Base-by-base conservation (phyloP, 2,113 vertebrate species). In the Potamarius usumacintae region DNA sequence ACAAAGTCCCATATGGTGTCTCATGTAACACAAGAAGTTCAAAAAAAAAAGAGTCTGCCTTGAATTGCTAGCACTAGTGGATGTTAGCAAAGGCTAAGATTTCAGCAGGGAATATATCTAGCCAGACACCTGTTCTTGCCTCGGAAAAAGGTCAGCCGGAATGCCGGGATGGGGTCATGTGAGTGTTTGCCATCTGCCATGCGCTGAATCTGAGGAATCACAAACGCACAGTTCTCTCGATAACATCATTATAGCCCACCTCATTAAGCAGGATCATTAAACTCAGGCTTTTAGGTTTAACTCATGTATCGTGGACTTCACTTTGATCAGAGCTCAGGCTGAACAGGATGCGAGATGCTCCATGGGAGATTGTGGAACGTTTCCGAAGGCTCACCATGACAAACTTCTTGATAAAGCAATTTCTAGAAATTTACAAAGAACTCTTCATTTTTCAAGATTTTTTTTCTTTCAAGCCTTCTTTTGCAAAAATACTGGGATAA, bases 161-260 rank as follows among this genome's bases (percentile, higher is more conserved):
- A 87, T 50, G 27, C 42, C 57, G 53, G 55, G 67, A 65, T 63
- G 27, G 58, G 87, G 81, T 90, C 81, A 77, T 84, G 57, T 84
- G 82, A 85, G 30, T 22, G 22, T 76, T 84, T 22, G 83, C 84
- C 89, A 90, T 90, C 89, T 90, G 87, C 69, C 72, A 52, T 84
- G 69, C 25, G 22, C 87, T 84, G 85, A 67, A 81, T 58, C 57
- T 5, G 22, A 48, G 20, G 30, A 78, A 72, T 71, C 18, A 52
- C 55, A 53, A 55, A 57, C 14, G 11, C 82, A 76, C 65, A 15
- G 30, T 30, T 65, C n/a, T 57, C 42, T 57, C 7, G 67, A 86
- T 67, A 80, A 62, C 84, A 62, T 85, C 55, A 85, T 62, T 62
- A 85, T 7, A 27, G 71, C 34, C 22, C 34, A 4, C 34, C 30